phyloP scores from a whole-genome alignment of 2,888 invertebrate genomes.

The Meliscaeva auricollis region DNA sequence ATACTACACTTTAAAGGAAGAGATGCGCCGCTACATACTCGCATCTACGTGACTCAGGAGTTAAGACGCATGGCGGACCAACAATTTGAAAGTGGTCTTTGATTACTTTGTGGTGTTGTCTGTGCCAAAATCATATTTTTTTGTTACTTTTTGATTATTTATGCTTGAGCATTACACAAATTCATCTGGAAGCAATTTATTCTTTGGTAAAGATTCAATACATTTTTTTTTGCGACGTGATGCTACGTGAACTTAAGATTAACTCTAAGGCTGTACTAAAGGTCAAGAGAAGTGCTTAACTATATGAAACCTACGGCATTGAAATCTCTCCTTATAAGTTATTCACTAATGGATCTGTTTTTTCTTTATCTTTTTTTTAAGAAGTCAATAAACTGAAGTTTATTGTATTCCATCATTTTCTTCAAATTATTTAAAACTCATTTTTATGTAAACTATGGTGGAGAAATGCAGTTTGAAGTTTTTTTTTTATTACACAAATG shows the following conservation, averaged over 20 bases:
- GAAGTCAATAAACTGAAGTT: conserved; percentile 1
- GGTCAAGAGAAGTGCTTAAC: too few species aligned
- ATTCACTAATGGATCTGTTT: too few species aligned
- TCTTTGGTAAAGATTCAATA: not conserved
- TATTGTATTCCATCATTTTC: conserved; percentile 19
- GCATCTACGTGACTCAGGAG: not conserved
- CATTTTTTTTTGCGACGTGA: conserved; percentile 9
- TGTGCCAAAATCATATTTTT: not conserved
- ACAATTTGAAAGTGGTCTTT: conserved; percentile 18
- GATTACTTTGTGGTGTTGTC: conserved; percentile 19
- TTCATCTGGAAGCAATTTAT: conserved; percentile 4
- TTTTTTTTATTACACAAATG: conserved; percentile 1
- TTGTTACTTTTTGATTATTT: conserved; percentile 3
- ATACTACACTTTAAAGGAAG: not conserved
- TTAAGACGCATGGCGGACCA: not conserved
- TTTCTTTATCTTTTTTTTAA: too few species aligned
- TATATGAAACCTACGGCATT: too few species aligned
- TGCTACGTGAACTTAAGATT: not conserved
- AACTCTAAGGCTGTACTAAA: not conserved
- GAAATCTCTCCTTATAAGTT: too few species aligned
- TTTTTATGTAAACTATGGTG: not conserved
- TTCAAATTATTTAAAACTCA: not conserved
- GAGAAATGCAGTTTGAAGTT: not conserved
- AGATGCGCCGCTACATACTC: not conserved
- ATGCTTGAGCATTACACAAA: not conserved